A percentile compares a stretch with the other conserved stretches of the same genome.
Evolutionary conservation across 2,113 vertebrate genomes (phyloP).

Genomic region (Sinocyclocheilus maitianheensis): DNA sequence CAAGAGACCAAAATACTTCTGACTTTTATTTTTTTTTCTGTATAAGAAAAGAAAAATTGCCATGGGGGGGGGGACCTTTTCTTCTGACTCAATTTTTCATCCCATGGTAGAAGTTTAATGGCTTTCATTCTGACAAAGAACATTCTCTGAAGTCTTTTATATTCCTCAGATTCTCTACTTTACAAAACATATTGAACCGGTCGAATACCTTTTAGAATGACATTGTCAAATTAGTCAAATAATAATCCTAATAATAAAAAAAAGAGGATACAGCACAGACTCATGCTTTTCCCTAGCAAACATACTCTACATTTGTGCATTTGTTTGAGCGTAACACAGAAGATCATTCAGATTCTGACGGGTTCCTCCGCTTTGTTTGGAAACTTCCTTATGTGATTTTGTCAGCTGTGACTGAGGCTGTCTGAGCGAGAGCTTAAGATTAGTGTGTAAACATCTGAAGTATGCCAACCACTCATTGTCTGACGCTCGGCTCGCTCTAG

Average conservation of each 20-base stretch:
- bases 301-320: conserved; percentile 34
- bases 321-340: conserved; percentile 3
- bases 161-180: background rate
- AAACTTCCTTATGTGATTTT: conserved; percentile 54
- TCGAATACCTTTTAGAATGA: background rate
- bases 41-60: background rate
- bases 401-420: conserved; percentile 48
- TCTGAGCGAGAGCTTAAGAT: conserved; percentile 60
- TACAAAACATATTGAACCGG: conserved; percentile 16
- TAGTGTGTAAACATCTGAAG: conserved; percentile 64
- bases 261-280: background rate
- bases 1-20: background rate
- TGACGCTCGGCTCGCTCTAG: conserved; percentile 67
- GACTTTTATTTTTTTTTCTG: background rate
- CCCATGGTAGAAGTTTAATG: background rate
- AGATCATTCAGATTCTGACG: conserved; percentile 40
- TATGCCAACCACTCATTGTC: conserved; percentile 72
- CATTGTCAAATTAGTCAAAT: conserved; percentile 21
- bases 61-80: no score
- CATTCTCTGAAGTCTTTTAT: background rate
- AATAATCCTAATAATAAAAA: background rate
- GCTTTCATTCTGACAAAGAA: background rate
- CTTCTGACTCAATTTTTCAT: background rate
- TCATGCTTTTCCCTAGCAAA: conserved; percentile 40
- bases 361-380: conserved; percentile 46